Conservation (phyloP, 2,797 vertebrate species). For the Ispidina lecontei region DNA sequence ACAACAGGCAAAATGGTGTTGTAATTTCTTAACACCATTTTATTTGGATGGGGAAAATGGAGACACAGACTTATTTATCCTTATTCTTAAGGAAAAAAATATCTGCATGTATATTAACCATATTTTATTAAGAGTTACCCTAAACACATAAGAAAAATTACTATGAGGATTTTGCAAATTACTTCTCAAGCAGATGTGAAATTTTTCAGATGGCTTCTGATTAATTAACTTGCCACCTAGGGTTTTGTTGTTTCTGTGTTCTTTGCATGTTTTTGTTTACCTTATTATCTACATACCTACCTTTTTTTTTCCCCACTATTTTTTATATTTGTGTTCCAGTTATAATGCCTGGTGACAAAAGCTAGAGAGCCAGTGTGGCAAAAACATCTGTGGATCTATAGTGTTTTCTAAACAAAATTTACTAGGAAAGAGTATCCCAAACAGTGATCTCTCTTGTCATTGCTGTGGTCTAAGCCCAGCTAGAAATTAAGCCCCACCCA, state of each 20-base stretch:
- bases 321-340: neutral
- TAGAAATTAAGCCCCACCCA: neutral
- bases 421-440: neutral
- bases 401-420: neutral
- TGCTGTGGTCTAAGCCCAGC: neutral
- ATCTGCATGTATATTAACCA: neutral
- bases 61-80: rapidly evolving
- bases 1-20: neutral
- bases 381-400: neutral
- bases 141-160: neutral
- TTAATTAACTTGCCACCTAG: neutral
- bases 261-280: neutral
- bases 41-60: neutral
- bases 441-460: neutral
- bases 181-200: neutral
- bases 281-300: neutral
- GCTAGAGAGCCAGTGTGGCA: neutral
- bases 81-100: neutral
- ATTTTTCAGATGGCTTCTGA: neutral
- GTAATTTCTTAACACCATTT: neutral
- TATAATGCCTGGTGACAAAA: neutral
- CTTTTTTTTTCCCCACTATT: neutral
- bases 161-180: neutral
- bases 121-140: neutral
- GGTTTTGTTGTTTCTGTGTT: neutral